Evolutionary conservation across 92 coral and sea anemone species (phyloP), one percentile per base, ranked within the genome.

Genomic region (Meandrina meandrites): DNA sequence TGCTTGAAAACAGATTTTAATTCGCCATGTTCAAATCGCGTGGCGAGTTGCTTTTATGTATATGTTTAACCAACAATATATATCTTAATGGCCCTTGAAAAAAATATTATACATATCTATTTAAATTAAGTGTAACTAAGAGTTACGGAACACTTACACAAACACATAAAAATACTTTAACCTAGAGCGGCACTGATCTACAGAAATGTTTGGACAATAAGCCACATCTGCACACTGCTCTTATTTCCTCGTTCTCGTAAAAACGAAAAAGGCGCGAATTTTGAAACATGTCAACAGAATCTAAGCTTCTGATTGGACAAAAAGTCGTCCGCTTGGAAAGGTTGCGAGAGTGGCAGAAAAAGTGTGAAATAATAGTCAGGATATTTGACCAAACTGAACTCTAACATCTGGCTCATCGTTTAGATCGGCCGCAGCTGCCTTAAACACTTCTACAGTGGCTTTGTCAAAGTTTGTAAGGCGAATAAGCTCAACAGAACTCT

Each of bases 391-490:
- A n/a, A 92, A 64, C 88, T 94, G 91, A 56, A 94, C 89, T 79
- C 86, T 87, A 6, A 92, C 87, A 10, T 88, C 92, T 6, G 93
- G 97, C 45, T 92, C 85, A 27, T 84, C 81, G 4, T 75, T 84
- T 9, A 92, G 86, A 73, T 66, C 76, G 36, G 62, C 67, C 1
- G 91, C 95, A 60, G 91, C 82, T 13, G 71, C 90, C 73, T 32
- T 83, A 51, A 94, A 93, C 32, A 88, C 90, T 24, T 89, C 86
- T 31, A 94, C 97, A 4, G 98, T 95, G 13, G 93, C 89, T 51
- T 90, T 72, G 60, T 95, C 98, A 78, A 94, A 85, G 94, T 94
- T 95, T 80, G 96, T 94, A 76, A 95, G 89, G 32, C 98, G 96
- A 79, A 95, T 77, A 17, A 89, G 86, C 30, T 90, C 70, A 8